Percentiles rank a stretch among this genome's conserved stretches.
Conservation (phyloP, 2,113 vertebrate genomes). For the Dipodomys stephensi region DNA sequence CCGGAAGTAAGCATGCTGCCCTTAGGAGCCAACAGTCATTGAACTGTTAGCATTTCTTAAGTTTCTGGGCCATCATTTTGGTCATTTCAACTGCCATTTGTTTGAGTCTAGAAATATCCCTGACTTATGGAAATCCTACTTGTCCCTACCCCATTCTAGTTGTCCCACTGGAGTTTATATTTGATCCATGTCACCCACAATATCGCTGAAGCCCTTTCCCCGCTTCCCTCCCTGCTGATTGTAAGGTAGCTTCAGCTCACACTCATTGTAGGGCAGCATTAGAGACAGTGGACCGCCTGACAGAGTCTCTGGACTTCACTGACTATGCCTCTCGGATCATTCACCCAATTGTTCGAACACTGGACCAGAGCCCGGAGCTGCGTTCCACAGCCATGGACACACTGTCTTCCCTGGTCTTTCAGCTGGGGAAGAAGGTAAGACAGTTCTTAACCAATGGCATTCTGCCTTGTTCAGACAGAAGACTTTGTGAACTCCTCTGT, state of each 20-base stretch:
- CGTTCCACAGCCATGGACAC: conserved; percentile 97
- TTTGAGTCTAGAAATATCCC: conserved; percentile 11
- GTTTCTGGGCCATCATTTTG: background rate
- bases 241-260: background rate
- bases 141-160: background rate
- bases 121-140: background rate
- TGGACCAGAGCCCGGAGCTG: conserved; percentile 96
- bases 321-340: conserved; percentile 99
- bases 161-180: background rate
- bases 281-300: conserved; percentile 96
- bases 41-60: background rate
- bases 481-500: background rate
- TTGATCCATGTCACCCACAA: background rate
- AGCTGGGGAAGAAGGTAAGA: conserved; percentile 97
- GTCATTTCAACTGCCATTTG: background rate
- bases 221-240: background rate
- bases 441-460: fast-evolving
- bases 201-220: background rate
- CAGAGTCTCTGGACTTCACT: conserved; percentile 98
- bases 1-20: conserved; percentile 91
- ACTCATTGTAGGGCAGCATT: conserved; percentile 91
- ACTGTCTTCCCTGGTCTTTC: conserved; percentile 96
- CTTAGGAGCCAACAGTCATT: background rate
- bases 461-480: background rate
- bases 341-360: conserved; percentile 95